phyloP scores from a whole-genome alignment of 1,140 invertebrate genomes.

The Bombus waltoni region DNA sequence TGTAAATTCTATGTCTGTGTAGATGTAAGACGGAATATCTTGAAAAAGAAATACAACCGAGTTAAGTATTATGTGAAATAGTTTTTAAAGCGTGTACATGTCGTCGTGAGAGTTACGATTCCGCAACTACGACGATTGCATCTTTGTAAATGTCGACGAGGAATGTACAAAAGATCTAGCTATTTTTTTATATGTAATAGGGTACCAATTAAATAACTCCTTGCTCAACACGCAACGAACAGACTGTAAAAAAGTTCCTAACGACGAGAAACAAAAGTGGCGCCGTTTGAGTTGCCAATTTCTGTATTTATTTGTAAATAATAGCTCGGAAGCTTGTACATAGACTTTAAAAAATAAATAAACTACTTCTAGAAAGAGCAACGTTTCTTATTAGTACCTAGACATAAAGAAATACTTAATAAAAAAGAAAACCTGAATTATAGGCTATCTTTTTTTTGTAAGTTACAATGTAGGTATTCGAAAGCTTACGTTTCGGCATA shows the following conservation, averaged over 20 bases:
- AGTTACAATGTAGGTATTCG: background rate
- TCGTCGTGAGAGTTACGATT: background rate
- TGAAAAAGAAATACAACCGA: background rate
- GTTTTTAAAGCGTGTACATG: background rate
- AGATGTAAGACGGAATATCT: background rate
- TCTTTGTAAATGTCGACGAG: background rate
- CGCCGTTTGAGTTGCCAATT: conserved; percentile 29
- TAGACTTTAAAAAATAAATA: conserved; percentile 50
- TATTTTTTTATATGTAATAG: conserved; percentile 57
- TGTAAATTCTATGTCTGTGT: conserved; percentile 1
- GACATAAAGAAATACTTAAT: background rate
- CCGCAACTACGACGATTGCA: background rate
- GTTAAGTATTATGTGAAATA: background rate
- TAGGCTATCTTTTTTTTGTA: no score
- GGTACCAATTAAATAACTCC: conserved; percentile 28
- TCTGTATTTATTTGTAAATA: conserved; percentile 83
- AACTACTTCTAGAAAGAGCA: background rate
- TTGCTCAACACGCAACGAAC: conserved; percentile 79
- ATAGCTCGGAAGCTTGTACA: conserved; percentile 69
- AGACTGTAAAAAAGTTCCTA: conserved; percentile 82
- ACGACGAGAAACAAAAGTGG: conserved; percentile 61
- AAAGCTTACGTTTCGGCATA: background rate
- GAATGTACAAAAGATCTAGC: conserved; percentile 33
- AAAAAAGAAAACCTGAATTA: background rate
- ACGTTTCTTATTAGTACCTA: background rate